These are phyloP conservation scores for Pseudochromis fuscus DNA, from an alignment of 2,797 vertebrate species.

Conservation along the genomic window DNA sequence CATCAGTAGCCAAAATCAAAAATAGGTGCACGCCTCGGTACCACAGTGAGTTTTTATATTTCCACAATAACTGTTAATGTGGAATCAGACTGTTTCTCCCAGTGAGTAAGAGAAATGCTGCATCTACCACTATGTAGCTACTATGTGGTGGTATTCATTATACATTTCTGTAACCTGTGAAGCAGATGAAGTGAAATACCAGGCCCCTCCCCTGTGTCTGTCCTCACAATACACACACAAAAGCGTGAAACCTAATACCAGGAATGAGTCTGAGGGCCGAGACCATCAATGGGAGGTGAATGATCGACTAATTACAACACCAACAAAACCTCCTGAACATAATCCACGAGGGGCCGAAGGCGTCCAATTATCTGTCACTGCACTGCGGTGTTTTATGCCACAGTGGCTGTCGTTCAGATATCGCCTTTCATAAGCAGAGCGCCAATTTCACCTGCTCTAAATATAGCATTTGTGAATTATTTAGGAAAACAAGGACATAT, in stretches of 20 bases:
- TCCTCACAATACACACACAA: slow-evolving; percentile 64
- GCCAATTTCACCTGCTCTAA: slow-evolving; percentile 36
- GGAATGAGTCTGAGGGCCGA: slow-evolving; percentile 50
- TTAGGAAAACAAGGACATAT: not conserved
- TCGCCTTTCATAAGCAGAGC: slow-evolving; percentile 32
- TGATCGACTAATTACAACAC: slow-evolving; percentile 74
- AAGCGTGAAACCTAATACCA: slow-evolving; percentile 67
- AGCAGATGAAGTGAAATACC: slow-evolving; percentile 58
- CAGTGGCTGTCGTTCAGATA: slow-evolving; percentile 24
- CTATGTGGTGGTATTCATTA: not conserved
- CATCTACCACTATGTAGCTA: not conserved
- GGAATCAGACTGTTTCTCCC: too few relatives aligned
- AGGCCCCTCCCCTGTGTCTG: slow-evolving; percentile 29
- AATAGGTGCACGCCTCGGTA: too few relatives aligned
- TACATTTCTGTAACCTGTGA: slow-evolving; percentile 14
- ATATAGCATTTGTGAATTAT: slow-evolving; percentile 50
- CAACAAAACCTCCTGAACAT: slow-evolving; percentile 64
- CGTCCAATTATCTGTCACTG: slow-evolving; percentile 53
- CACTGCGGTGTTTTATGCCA: slow-evolving; percentile 13
- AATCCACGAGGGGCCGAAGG: slow-evolving; percentile 57
- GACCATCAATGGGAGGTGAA: slow-evolving; percentile 65
- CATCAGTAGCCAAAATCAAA: too few relatives aligned
- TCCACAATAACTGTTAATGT: too few relatives aligned
- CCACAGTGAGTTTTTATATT: too few relatives aligned
- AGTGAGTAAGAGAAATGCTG: too few relatives aligned